Conservation (phyloP, 2,888 invertebrate genomes). For the Tetranychus piercei region DNA sequence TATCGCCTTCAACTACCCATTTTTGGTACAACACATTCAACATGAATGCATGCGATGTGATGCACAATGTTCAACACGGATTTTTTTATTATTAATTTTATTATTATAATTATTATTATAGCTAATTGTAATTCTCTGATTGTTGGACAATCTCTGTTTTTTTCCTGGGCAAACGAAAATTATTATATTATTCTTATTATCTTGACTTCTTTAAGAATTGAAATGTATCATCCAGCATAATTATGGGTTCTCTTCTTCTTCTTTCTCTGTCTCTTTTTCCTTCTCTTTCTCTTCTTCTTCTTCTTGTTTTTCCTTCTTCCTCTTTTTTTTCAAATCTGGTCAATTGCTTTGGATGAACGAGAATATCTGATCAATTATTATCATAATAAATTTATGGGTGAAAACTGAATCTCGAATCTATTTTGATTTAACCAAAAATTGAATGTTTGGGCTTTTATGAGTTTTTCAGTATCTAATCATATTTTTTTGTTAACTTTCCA, state of each 20-base stretch:
- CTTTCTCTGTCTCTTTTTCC: not conserved
- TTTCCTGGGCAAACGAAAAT: not conserved
- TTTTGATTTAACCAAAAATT: not conserved
- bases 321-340: not conserved
- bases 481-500: too few species aligned
- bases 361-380: not conserved
- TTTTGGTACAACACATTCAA: too few species aligned
- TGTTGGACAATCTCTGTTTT: not conserved
- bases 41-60: too few species aligned
- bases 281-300: not conserved
- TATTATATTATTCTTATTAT: not conserved
- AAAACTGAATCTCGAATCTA: not conserved
- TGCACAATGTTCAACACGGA: not conserved
- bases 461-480: too few species aligned
- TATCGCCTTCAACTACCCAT: too few species aligned
- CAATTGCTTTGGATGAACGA: not conserved
- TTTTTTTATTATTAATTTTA: not conserved
- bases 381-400: not conserved
- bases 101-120: not conserved
- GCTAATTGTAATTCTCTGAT: not conserved
- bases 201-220: not conserved
- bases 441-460: too few species aligned
- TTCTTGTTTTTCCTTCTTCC: not conserved
- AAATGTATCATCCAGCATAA: not conserved
- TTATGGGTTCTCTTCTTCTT: not conserved